Evolutionary conservation across 2,113 vertebrate species (phyloP), one percentile per base, ranked within the genome.

Genomic region (Crotophaga sulcirostris): DNA sequence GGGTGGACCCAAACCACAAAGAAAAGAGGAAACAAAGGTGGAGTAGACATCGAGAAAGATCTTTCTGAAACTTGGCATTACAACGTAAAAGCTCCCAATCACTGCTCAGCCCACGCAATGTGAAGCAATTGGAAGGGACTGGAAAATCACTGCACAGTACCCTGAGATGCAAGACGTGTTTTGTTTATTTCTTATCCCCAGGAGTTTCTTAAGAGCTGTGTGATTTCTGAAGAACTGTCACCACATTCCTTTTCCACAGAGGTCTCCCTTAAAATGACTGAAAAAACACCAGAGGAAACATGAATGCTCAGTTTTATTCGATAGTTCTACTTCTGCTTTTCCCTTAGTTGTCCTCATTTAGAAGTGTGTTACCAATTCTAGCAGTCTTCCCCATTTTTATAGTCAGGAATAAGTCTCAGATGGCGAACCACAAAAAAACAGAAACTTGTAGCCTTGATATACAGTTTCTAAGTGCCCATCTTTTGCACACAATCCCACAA

Each of bases 21-120:
- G 76, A 90, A 89, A 92, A 89, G 58, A 96, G 90, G 92, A 96
- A 96, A 94, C 94, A 96, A 95, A 90, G 90, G 90, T 88, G 76
- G 86, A 84, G 80, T 8, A 96, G 69, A 90, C 92, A 76, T 84
- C 13, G 6, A 93, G 90, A 95, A 92, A 93, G 68, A 87, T 89
- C 92, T 78, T 89, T 95, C 79, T 96, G 69, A 90, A 93, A 89
- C 52, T 92, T 96, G 94, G 90, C 90, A 92, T 90, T 90, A 68
- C 88, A 90, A 81, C 16, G n/a, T 59, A 90, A 89, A 49, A 78
- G 25, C 33, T 95, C 45, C 90, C 75, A 86, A 80, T 90, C 90
- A 54, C 44, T 85, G 59, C 75, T 77, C 85, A 94, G 92, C 94
- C 90, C 78, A 96, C 60, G 9, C 79, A 67, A 33, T 75, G 40